Evolutionary conservation across 2,888 invertebrate genomes (phyloP), one percentile per base, ranked within the genome.

Genomic region (Cantharis rufa): DNA sequence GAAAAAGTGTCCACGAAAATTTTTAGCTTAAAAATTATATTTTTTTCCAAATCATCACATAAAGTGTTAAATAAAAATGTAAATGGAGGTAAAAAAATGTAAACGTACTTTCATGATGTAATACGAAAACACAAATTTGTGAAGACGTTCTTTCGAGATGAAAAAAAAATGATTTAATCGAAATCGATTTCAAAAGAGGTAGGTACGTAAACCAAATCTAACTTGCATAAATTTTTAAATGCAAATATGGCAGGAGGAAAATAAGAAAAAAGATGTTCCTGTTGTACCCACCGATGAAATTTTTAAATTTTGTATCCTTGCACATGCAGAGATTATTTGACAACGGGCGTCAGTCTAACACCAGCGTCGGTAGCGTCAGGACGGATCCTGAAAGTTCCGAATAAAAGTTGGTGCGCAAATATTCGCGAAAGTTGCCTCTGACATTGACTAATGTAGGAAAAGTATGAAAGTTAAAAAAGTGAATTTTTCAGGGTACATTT

Each of bases 341-440:
- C 70, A n/a, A 10, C 32, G 72, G 72, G 75, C 79, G 77, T 79
- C 79, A 79, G 79, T 79, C 74, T 73, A 68, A 73, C 62, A 69
- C 72, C 66, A 72, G 74, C 79, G 79, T 68, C 78, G 79, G 73
- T 79, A 70, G 77, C 79, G 79, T 79, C 75, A 69, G 76, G 79
- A 72, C 71, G 79, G 28, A 15, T 48, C 27, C 18, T 13, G 15
- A 21, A 68, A 21, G 69, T 48, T 69, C 21, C 32, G 18, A 68
- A 68, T 62, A 71, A 71, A 62, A 48, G 48, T 48, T 48, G 48
- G 48, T 48, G 48, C 48, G 48, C n/a, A 48, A 48, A 48, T 9
- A 48, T 48, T 48, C 48, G 48, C 48, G 48, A n/a, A 48, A 48
- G n/a, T 48, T 48, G 48, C 48, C 7, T 18, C 18, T n/a, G 48